phyloP scores from a whole-genome alignment of 2,113 vertebrate species.

The Caretta caretta region DNA sequence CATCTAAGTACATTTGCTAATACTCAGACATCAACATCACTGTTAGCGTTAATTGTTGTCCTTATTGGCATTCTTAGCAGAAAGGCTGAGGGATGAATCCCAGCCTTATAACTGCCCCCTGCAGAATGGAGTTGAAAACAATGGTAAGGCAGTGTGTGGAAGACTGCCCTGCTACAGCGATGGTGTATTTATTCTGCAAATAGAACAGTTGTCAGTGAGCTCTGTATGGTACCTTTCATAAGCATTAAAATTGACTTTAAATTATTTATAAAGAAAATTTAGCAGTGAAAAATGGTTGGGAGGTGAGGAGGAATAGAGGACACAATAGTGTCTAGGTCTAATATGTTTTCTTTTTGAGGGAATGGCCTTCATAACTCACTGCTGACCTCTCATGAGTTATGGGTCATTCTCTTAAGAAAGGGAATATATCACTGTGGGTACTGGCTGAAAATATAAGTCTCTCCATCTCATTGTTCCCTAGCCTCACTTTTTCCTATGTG shows the following conservation, averaged over 20 bases:
- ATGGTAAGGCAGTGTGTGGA: neutral
- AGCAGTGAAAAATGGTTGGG: neutral
- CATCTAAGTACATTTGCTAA: neutral
- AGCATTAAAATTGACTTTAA: neutral
- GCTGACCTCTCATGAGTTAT: neutral
- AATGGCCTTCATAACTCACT: neutral
- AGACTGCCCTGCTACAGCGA: neutral
- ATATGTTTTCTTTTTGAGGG: neutral
- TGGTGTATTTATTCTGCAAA: neutral
- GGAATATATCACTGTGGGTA: neutral
- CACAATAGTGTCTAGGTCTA: neutral
- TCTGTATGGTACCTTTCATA: neutral
- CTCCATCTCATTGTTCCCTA: neutral
- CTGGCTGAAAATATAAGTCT: neutral
- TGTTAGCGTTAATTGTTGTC: neutral
- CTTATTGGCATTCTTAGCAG: neutral
- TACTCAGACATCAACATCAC: rapidly evolving
- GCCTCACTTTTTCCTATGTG: neutral
- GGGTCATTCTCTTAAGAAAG: neutral
- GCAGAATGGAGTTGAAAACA: neutral
- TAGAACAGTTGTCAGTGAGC: neutral
- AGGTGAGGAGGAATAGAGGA: neutral
- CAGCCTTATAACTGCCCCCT: neutral
- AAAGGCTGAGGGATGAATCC: neutral
- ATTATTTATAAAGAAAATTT: neutral